phyloP scores from a whole-genome alignment of 2,797 vertebrate genomes.

The Pogoniulus pusillus region DNA sequence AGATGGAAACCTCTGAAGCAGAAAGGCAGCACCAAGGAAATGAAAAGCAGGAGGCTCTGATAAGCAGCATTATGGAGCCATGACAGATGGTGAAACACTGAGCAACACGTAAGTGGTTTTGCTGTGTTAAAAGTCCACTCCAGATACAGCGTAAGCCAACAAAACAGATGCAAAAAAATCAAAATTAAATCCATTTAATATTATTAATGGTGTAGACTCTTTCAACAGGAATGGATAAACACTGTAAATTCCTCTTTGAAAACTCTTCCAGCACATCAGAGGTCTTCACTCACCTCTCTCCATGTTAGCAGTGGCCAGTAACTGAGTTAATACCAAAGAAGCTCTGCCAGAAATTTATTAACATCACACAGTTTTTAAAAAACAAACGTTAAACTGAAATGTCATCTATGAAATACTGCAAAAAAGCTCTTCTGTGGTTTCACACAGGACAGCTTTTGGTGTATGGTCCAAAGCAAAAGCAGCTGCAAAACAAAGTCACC shows the following conservation, averaged over 20 bases:
- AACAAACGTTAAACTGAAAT: constrained; percentile 54
- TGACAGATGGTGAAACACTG: constrained; percentile 34
- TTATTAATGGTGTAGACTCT: constrained; percentile 35
- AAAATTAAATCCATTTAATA: not conserved
- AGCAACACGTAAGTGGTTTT: constrained; percentile 11
- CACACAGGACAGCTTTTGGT: constrained; percentile 74
- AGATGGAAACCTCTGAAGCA: constrained; percentile 47
- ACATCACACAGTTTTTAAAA: not conserved
- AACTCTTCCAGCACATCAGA: not conserved
- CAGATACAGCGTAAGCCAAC: constrained; percentile 40
- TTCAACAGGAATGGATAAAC: constrained; percentile 3
- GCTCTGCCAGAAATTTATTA: constrained; percentile 20
- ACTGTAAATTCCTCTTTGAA: not conserved
- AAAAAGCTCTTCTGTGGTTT: constrained; percentile 61
- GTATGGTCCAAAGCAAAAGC: constrained; percentile 31
- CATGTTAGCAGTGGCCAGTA: constrained; percentile 37
- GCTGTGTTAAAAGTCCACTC: constrained; percentile 9
- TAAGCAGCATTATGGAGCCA: constrained; percentile 20
- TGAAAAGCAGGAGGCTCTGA: constrained; percentile 26
- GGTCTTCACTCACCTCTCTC: constrained; percentile 44
- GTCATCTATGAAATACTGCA: constrained; percentile 50
- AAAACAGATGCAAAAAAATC: constrained; percentile 44
- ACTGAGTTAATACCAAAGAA: constrained; percentile 47
- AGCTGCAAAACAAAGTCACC: constrained; percentile 34
- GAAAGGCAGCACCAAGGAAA: constrained; percentile 33